Evolutionary conservation across 2,888 invertebrate species (phyloP).

Genomic region (Willowsia nigromaculata): DNA sequence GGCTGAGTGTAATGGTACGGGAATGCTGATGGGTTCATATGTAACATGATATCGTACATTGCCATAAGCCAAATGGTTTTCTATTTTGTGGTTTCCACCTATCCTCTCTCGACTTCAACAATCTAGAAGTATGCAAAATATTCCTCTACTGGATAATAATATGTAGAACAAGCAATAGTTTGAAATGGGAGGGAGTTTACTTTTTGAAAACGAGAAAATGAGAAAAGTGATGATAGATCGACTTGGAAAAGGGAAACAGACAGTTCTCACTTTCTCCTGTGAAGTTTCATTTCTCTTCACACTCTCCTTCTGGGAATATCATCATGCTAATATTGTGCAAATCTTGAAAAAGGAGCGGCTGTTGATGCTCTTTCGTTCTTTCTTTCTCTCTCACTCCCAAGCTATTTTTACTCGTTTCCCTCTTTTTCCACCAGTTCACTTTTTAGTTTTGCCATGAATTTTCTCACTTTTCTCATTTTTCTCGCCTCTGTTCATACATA

Average conservation of each 20-base stretch:
- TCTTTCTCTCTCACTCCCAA: neutral
- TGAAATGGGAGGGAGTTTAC: slow-evolving; percentile 34
- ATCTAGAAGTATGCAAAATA: neutral
- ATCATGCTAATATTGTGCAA: slow-evolving; percentile 68
- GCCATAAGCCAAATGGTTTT: slow-evolving; percentile 30
- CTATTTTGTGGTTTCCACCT: slow-evolving; percentile 1
- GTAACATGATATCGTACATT: neutral
- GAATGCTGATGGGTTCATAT: slow-evolving; percentile 23
- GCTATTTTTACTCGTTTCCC: neutral
- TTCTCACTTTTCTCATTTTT: slow-evolving; percentile 56
- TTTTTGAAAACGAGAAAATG: slow-evolving; percentile 55
- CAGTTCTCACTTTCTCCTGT: slow-evolving; percentile 61
- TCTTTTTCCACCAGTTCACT: slow-evolving; percentile 40
- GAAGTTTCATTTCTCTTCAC: slow-evolving; percentile 62
- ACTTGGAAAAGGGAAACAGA: slow-evolving; percentile 59
- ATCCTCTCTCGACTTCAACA: neutral
- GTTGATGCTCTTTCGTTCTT: neutral
- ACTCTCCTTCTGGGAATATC: slow-evolving; percentile 64
- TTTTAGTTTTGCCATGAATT: slow-evolving; percentile 51
- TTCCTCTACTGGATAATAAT: neutral
- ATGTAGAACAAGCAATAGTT: neutral
- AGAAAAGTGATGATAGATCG: slow-evolving; percentile 68
- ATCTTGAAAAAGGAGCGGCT: slow-evolving; percentile 43
- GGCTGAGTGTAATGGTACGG: neutral
- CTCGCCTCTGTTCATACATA: slow-evolving; percentile 46